These are phyloP conservation scores for Drosophila hamatofila DNA, from an alignment of 2,888 invertebrate genomes.

Conservation along the genomic window DNA sequence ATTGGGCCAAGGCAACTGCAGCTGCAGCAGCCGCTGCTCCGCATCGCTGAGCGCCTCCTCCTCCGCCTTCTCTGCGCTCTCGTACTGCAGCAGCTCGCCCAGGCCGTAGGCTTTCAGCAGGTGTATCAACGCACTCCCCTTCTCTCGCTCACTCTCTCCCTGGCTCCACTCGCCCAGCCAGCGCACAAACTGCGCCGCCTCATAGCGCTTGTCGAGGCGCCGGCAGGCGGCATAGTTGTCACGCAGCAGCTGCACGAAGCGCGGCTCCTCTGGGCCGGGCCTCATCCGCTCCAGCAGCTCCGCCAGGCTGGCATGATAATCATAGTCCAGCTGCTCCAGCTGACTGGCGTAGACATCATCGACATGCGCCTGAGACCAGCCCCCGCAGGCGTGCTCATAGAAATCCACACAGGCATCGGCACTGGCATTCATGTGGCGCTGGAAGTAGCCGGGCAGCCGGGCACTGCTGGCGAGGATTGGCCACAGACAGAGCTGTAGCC, in stretches of 20 bases:
- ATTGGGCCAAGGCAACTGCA: conserved; percentile 25
- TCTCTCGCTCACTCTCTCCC: neutral
- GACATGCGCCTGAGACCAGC: conserved; percentile 36
- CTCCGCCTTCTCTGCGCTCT: neutral
- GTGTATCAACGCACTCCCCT: conserved; percentile 1
- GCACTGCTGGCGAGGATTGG: conserved; percentile 2
- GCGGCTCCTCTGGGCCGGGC: neutral
- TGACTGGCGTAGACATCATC: conserved; percentile 25
- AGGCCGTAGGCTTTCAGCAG: conserved; percentile 5
- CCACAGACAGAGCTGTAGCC: neutral
- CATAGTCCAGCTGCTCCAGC: conserved; percentile 44
- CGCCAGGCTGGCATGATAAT: conserved; percentile 41
- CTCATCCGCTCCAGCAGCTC: conserved; percentile 1
- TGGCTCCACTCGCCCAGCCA: conserved; percentile 13
- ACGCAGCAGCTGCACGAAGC: conserved; percentile 38
- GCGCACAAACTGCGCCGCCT: conserved; percentile 24
- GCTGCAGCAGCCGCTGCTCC: conserved; percentile 27
- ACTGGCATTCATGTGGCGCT: conserved; percentile 18
- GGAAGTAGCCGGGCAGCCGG: conserved; percentile 23
- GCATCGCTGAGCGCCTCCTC: neutral
- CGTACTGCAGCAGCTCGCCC: neutral
- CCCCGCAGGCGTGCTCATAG: conserved; percentile 59
- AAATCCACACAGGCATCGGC: conserved; percentile 50
- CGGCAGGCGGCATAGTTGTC: conserved; percentile 51
- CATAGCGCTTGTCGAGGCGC: conserved; percentile 1